A percentile compares a stretch with the other conserved stretches of the same genome.
Conservation (phyloP, 2,797 vertebrate genomes). For the Bufotes viridis region DNA sequence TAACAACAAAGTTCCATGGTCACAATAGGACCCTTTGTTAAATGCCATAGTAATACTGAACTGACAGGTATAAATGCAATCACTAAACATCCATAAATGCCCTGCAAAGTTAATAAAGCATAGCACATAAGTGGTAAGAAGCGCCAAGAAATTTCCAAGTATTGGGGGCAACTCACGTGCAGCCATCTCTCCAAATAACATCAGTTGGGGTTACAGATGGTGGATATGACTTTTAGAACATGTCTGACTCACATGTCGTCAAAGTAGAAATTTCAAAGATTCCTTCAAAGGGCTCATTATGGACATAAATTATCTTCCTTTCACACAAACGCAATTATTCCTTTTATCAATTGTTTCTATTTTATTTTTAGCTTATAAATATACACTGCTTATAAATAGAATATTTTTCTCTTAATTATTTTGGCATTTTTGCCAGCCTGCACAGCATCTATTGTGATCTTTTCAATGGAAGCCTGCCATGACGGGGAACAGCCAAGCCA, state of each 20-base stretch:
- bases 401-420: conserved; percentile 42
- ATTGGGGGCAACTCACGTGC: background rate
- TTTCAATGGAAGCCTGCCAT: conserved; percentile 49
- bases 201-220: background rate
- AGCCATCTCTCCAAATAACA: background rate
- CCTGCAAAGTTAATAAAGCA: background rate
- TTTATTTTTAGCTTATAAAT: conserved; percentile 12
- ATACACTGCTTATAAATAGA: conserved; percentile 28
- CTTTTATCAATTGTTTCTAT: conserved; percentile 10
- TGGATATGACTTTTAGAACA: background rate
- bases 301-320: background rate
- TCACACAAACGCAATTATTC: background rate
- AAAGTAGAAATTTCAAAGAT: background rate
- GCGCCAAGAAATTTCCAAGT: background rate
- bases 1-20: too few relatives aligned
- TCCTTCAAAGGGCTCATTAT: background rate
- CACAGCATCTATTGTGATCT: conserved; percentile 45
- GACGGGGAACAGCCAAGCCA: conserved; percentile 53
- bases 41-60: background rate
- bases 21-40: too few relatives aligned
- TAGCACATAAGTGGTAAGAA: too few relatives aligned
- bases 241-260: background rate
- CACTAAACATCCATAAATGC: background rate
- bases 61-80: background rate
- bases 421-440: conserved; percentile 27